Evolutionary conservation across 2,888 invertebrate species (phyloP), one percentile per base, ranked within the genome.

Genomic region (Biston stratarius): DNA sequence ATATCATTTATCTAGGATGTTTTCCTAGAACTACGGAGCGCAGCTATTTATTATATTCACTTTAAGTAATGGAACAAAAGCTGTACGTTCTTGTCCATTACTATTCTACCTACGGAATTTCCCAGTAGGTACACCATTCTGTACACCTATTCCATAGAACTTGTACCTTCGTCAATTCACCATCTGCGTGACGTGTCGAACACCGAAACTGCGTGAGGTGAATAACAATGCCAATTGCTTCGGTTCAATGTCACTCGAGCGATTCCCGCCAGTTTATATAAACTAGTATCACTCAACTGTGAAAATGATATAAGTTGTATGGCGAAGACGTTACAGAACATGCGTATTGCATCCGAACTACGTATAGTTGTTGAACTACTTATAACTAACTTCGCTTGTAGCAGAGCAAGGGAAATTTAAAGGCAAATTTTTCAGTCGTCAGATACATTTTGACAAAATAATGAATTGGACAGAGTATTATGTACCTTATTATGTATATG

Each of bases 181-280:
- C 66, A 69, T 64, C 49, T 61, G 73, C 67, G 68, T 61, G 57
- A 64, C 64, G 67, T 56, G 57, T 60, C 51, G 56, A 68, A 65
- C 69, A 45, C 24, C 64, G 60, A 61, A 67, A 59, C 74, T 69
- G 73, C 83, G 83, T 82, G 84, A 63, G 59, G 56, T 67, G 83
- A 83, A 84, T 86, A 76, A 75, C 76, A 76, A 78, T 67, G 65
- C 60, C 61, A 73, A 75, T 74, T 67, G 71, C 67, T 58, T 64
- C 70, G 66, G 71, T 80, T 77, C 83, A 85, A 81, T 83, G 82
- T 71, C 82, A 77, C 71, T 65, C 61, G 45, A n/a, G 56, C 57
- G 59, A 70, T 62, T 69, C 61, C 62, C 42, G 51, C 51, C 10
- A 42, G 47, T 59, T 55, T 48, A 44, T 58, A 68, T 48, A 52